Percentiles rank a stretch among this genome's conserved stretches.
These are phyloP conservation scores for Leptinotarsa tumamoca DNA, from an alignment of 2,888 invertebrate species.

Conservation along the genomic window DNA sequence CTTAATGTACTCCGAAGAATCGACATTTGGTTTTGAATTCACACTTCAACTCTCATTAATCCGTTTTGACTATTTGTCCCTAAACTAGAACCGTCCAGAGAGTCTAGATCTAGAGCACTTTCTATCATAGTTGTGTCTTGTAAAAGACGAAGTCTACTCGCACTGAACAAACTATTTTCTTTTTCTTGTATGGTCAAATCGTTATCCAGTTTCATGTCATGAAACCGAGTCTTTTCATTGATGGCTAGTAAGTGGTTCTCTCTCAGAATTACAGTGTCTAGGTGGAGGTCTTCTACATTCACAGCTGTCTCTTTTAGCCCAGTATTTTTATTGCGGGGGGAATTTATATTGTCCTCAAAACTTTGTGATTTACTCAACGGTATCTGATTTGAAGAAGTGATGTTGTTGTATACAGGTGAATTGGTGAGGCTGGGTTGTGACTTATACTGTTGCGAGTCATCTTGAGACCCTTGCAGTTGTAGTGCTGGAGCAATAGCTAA, in stretches of 20 bases:
- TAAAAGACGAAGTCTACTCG: conserved; percentile 76
- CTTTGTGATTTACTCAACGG: conserved; percentile 61
- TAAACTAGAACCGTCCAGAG: conserved; percentile 80
- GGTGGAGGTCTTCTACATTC: conserved; percentile 70
- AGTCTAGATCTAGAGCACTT: conserved; percentile 89
- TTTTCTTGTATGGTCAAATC: conserved; percentile 65
- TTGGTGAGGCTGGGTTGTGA: conserved; percentile 64
- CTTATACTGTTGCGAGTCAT: conserved; percentile 62
- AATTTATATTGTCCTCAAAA: conserved; percentile 59
- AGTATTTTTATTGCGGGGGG: conserved; percentile 37
- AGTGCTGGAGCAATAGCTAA: conserved; percentile 65
- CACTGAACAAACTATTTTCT: conserved; percentile 71
- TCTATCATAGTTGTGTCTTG: conserved; percentile 93
- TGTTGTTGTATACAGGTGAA: conserved; percentile 65
- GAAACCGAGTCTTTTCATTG: conserved; percentile 53
- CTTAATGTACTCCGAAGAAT: conserved; percentile 31
- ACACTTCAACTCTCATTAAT: conserved; percentile 72
- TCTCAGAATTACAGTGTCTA: conserved; percentile 67
- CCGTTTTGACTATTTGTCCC: conserved; percentile 77
- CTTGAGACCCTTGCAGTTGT: conserved; percentile 54
- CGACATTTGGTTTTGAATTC: conserved; percentile 36
- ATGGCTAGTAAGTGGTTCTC: conserved; percentile 60
- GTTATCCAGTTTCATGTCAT: conserved; percentile 59
- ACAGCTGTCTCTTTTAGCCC: conserved; percentile 42
- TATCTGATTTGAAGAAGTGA: conserved; percentile 44